Evolutionary conservation across 2,113 vertebrate genomes (phyloP), one percentile per base, ranked within the genome.

Genomic region (Miniopterus natalensis): DNA sequence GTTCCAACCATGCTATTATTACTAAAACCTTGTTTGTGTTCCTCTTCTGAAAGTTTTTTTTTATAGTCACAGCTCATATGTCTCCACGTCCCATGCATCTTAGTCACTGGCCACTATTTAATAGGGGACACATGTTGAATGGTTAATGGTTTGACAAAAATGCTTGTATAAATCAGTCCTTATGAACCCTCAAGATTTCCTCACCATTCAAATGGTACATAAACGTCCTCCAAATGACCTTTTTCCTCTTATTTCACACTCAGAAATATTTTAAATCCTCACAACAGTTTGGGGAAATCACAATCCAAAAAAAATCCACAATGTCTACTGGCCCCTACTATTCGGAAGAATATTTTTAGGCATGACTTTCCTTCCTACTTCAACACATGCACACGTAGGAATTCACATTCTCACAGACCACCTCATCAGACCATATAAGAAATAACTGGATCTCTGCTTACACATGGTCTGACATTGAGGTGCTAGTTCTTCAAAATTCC

Each of bases 211-310:
- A 92, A 47, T 21, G 23, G n/a, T 27, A 17, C 57, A 66, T 47
- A 80, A 47, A 49, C 75, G 36, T 45, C 29, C 29, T 78, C 13
- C 29, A 3, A 63, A 40, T 90, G 74, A 84, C 68, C n/a, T 59
- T 89, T 90, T 86, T 8, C 66, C 42, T 89, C 31, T 27, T 59
- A 63, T 47, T 90, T 88, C 77, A 88, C 42, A 75, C 84, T 79
- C 84, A 51, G 47, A 92, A n/a, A 45, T 18, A 40, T 40, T 75
- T 89, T 63, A 57, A 65, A 84, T 65, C 74, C 79, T 87, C 80
- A 79, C 18, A 79, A 83, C 4, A 47, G 53, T 40, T 31, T 65
- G 25, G 53, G 49, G 21, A 36, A 51, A 85, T 63, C 55, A 66
- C 2, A 29, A 31, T 23, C 7, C 23, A 61, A 86, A 94, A 73